Base-by-base conservation (phyloP, 2,888 invertebrate species). In the Melangyna quadrimaculata region DNA sequence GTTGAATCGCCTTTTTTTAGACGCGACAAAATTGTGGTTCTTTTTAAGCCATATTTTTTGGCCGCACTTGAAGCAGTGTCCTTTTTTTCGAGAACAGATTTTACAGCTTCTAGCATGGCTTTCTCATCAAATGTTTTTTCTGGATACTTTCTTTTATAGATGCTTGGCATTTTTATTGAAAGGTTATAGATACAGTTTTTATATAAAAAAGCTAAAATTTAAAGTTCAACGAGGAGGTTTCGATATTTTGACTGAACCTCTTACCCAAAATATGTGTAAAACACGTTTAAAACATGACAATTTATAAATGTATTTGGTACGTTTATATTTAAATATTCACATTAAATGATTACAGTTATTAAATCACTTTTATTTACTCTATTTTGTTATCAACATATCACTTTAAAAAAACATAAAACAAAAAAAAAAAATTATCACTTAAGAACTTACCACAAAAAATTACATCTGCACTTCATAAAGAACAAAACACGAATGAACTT, bases 81-180 rank as follows among this genome's bases (percentile, higher is more conserved):
- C 22, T 70, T 70, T 70, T 70, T 70, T 51, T n/a, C 53, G 27
- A 40, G 40, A 32, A 69, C 53, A 37, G 53, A 17, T 55, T 55
- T 55, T 40, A 69, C 55, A 12, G 70, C 70, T 70, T 70, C 53
- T 55, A 40, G 35, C 70, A 55, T 70, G 24, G 40, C 27, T 55
- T 63, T 43, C 27, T 63, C 61, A 40, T 43, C 27, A 43, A 61
- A 61, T 61, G 4, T 40, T n/a, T 43, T 43, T 43, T 63, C 27
- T 9, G 43, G 40, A 63, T 63, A 29, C n/a, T 63, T 63, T 63
- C 17, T 63, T 55, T 55, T 70, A 55, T 55, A 70, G 35, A 70
- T 70, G n/a, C 43, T 70, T 24, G 43, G 55, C 55, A 70, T 70
- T 70, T 43, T 70, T 7, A 70, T 37, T 57, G 57, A 57, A 70